Evolutionary conservation across 2,797 vertebrate species (phyloP).

Genomic region (Poeciliopsis presidionis): DNA sequence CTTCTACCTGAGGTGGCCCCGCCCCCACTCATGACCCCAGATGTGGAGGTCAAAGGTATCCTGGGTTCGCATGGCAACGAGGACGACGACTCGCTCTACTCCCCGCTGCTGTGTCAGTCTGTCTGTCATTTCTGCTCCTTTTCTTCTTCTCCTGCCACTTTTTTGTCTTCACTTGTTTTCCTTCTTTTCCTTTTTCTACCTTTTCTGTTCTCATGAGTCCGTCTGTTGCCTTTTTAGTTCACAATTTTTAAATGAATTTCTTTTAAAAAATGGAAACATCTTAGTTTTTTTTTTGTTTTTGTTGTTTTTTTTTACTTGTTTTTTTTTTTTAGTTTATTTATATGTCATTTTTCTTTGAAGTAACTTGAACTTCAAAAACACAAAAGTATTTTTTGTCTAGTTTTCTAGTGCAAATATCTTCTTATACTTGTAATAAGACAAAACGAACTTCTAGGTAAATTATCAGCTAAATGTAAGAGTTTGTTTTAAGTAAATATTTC

Average conservation of each 20-base stretch:
- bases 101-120: conserved; percentile 99
- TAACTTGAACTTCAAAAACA: too few relatives aligned
- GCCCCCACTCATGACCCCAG: conserved; percentile 97
- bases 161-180: conserved; percentile 39
- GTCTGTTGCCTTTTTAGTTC: conserved; percentile 56
- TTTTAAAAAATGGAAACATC: background rate
- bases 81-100: conserved; percentile 99
- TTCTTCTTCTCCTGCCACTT: conserved; percentile 38
- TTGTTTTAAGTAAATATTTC: too few relatives aligned
- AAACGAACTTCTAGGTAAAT: too few relatives aligned
- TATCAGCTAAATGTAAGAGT: too few relatives aligned
- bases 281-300: background rate
- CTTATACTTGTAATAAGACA: too few relatives aligned
- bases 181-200: conserved; percentile 50
- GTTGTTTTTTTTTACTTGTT: background rate
- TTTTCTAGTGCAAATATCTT: too few relatives aligned
- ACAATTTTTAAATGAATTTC: conserved; percentile 16
- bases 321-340: conserved; percentile 1
- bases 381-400: too few relatives aligned
- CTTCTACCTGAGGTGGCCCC: conserved; percentile 98
- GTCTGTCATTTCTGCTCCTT: conserved; percentile 83
- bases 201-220: conserved; percentile 53
- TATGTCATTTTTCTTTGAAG: background rate
- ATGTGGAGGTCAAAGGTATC: conserved; percentile 99
- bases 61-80: conserved; percentile 99